These are phyloP conservation scores for Meteorus colon DNA, from an alignment of 2,888 invertebrate genomes.

Conservation along the genomic window DNA sequence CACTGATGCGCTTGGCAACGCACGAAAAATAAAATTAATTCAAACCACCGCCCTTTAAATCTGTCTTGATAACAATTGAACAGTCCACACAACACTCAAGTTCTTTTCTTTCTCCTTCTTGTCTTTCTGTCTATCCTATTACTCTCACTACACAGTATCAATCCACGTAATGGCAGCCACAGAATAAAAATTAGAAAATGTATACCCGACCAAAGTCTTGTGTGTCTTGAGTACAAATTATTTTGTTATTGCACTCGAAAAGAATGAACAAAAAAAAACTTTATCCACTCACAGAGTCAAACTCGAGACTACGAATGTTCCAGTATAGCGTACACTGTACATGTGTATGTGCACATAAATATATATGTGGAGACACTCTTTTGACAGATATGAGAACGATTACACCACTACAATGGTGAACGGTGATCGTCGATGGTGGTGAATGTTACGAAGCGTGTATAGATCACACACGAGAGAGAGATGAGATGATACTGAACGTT, in stretches of 20 bases:
- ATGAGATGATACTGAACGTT: neutral
- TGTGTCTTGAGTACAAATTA: conserved; percentile 5
- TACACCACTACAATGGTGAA: too few relatives aligned
- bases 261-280: too few relatives aligned
- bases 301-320: too few relatives aligned
- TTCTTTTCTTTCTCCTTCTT: neutral
- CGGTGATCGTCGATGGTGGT: too few relatives aligned
- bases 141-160: neutral
- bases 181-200: neutral
- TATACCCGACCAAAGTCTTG: neutral
- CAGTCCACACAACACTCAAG: conserved; percentile 20
- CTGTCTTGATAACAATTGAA: conserved; percentile 17
- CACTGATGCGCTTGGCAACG: conserved; percentile 36
- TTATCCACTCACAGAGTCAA: too few relatives aligned
- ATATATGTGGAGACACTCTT: too few relatives aligned
- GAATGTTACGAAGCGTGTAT: too few relatives aligned
- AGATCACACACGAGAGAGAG: conserved; percentile 3
- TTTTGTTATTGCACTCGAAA: neutral
- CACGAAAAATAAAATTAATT: neutral
- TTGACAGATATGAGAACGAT: too few relatives aligned
- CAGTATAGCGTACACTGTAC: too few relatives aligned
- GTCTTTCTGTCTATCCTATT: neutral
- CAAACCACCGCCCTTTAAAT: conserved; percentile 7
- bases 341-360: too few relatives aligned
- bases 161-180: neutral